Base-by-base conservation (phyloP, 2,888 invertebrate genomes). In the Nemoura dubitans region DNA sequence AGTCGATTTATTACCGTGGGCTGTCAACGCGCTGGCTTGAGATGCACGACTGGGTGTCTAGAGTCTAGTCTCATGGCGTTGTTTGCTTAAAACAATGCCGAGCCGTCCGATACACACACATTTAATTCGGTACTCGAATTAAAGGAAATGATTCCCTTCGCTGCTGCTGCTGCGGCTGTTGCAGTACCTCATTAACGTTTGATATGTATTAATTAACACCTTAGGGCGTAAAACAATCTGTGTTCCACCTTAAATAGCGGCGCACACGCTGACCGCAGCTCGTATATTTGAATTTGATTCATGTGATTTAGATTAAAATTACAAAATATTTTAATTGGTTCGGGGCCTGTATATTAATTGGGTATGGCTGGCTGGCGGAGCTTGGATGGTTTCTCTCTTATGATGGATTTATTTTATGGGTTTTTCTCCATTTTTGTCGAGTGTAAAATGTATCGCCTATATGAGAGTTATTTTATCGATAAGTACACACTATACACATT, bases 61-160 rank as follows among this genome's bases (percentile, higher is more conserved):
- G n/a, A n/a, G n/a, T n/a, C 27, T 0, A 78, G 25, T 78, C 78
- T 14, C 78, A 27, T 2, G 21, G 5, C 2, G 78, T 26, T 78
- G n/a, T 78, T 78, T 78, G 28, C 78, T 78, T 78, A 78, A 78
- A 78, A 78, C 78, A 78, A 78, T 25, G 78, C 28, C 27, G 59
- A 21, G 21, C 59, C 59, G 59, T 59, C 59, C 59, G 16, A 21
- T 21, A 59, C 2, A 59, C 59, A 6, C 26, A 5, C 78, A 1
- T 76, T 78, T 78, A 78, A 78, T 78, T 78, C 28, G 78, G 1
- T 26, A 14, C 25, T 78, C 25, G 78, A 78, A 78, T 78, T 27
- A 27, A 28, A 78, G 78, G 10, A 78, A 78, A 59, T 59, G 59
- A 59, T 59, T 59, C 21, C 16, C 10, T 10, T 59, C 59, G 14